A percentile compares a stretch with the other conserved stretches of the same genome.
These are phyloP conservation scores for Pipistrellus nathusii DNA, from an alignment of 2,797 vertebrate species.

Conservation along the genomic window DNA sequence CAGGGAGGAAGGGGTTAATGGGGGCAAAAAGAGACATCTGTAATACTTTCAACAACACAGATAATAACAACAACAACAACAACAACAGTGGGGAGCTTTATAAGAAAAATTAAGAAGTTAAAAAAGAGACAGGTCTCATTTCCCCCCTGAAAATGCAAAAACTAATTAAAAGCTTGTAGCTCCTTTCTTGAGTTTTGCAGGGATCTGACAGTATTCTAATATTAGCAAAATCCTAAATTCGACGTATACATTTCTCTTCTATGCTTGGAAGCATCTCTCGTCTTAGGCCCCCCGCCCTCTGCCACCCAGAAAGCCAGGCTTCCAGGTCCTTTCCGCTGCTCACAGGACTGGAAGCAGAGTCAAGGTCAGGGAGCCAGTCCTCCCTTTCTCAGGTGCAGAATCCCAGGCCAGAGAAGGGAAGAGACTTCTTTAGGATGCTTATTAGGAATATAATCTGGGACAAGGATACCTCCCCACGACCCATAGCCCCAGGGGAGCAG, in stretches of 20 bases:
- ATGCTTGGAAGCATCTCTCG: background rate
- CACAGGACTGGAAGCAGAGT: background rate
- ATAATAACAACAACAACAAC: too few relatives aligned
- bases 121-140: background rate
- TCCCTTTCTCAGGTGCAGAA: background rate
- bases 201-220: conserved; percentile 36
- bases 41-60: too few relatives aligned
- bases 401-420: background rate
- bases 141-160: conserved; percentile 10
- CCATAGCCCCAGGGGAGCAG: background rate
- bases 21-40: too few relatives aligned
- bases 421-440: background rate
- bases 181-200: background rate
- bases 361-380: background rate
- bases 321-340: background rate
- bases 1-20: too few relatives aligned
- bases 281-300: background rate
- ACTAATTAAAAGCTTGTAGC: conserved; percentile 15
- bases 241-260: conserved; percentile 2
- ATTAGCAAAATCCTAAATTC: conserved; percentile 6
- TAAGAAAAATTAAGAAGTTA: too few relatives aligned
- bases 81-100: too few relatives aligned
- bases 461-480: background rate
- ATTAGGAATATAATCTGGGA: background rate
- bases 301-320: background rate